A percentile compares a stretch with the other conserved stretches of the same genome.
phyloP scores from a whole-genome alignment of 2,113 vertebrate species.

The Mustela nigripes region DNA sequence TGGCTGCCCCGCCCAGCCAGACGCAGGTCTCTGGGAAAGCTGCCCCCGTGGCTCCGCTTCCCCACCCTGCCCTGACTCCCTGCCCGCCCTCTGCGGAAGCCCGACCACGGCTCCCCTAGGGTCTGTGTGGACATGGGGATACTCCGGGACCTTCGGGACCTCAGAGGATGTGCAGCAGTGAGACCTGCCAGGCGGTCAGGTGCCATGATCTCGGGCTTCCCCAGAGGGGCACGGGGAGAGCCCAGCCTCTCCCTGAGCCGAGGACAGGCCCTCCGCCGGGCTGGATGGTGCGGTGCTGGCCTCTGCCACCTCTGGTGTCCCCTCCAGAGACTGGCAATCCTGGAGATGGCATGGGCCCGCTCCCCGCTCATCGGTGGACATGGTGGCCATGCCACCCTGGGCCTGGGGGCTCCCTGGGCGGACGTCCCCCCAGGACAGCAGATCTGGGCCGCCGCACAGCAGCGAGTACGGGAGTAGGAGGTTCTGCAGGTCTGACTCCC shows the following conservation, averaged over 20 bases:
- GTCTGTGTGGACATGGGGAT: too few species aligned
- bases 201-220: too few species aligned
- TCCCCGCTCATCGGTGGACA: accelerated
- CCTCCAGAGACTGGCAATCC: neutral
- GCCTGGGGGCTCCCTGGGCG: accelerated
- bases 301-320: accelerated
- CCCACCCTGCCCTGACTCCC: too few species aligned
- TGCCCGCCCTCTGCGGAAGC: too few species aligned
- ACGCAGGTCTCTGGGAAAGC: too few species aligned
- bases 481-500: too few species aligned
- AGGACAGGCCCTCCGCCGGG: accelerated
- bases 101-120: too few species aligned
- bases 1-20: accelerated
- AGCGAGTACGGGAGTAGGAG: accelerated
- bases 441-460: accelerated
- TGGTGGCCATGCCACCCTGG: accelerated
- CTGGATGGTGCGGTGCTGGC: accelerated
- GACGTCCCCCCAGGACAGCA: accelerated
- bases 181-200: too few species aligned
- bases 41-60: too few species aligned
- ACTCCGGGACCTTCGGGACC: too few species aligned
- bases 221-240: accelerated
- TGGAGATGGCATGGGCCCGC: accelerated
- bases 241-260: too few species aligned
- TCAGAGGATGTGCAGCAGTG: too few species aligned